Percentiles rank a stretch among this genome's conserved stretches.
Evolutionary conservation across 2,888 invertebrate genomes (phyloP).

Genomic region (Pachymerium ferrugineum): DNA sequence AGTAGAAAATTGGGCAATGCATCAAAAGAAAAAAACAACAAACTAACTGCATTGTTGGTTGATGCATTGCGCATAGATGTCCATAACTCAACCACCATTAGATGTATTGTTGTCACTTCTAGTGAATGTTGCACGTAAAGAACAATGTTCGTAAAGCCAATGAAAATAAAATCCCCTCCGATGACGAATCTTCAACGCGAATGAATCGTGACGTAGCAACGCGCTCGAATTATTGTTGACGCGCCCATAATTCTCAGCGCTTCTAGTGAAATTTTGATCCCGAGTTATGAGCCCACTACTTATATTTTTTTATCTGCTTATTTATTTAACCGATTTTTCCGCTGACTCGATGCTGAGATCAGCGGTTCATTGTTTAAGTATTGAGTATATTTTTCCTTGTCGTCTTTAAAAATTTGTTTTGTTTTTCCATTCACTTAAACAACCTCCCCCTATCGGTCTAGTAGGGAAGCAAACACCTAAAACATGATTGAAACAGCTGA

Average conservation of each 20-base stretch:
- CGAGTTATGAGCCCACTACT: background rate
- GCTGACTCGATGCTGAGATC: background rate
- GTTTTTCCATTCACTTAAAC: background rate
- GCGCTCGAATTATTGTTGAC: constrained; percentile 13
- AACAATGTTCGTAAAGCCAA: background rate
- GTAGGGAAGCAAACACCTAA: background rate
- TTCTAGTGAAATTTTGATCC: constrained; percentile 19
- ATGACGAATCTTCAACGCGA: background rate
- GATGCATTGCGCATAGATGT: background rate
- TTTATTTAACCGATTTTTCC: constrained; percentile 19
- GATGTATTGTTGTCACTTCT: constrained; percentile 6
- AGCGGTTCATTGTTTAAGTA: background rate
- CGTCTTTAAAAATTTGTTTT: background rate
- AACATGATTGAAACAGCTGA: constrained; percentile 14
- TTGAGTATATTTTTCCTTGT: background rate
- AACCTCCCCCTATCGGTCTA: background rate
- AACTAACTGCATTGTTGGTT: background rate
- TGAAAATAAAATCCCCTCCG: background rate
- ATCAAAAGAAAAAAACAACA: background rate
- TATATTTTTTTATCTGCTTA: constrained; percentile 1
- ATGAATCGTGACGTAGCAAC: constrained; percentile 9
- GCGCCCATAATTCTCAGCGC: background rate
- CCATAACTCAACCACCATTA: constrained; percentile 1
- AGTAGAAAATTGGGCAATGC: background rate
- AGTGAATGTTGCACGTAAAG: constrained; percentile 10